Conservation (phyloP, 1,140 invertebrate genomes). For the Papilio xuthus region DNA sequence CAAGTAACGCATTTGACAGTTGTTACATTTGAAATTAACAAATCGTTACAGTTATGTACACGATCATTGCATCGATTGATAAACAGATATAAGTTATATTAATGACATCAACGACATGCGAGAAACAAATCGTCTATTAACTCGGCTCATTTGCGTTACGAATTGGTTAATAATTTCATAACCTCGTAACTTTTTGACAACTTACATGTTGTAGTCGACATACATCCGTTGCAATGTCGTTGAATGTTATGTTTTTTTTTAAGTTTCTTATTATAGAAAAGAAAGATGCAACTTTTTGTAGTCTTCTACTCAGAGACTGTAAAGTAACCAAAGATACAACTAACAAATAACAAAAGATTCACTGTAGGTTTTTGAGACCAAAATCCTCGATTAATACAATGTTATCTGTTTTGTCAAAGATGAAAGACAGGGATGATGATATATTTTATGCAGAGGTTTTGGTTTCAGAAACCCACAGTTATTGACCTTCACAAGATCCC, state of each 20-base stretch:
- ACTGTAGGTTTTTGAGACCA: too few species aligned
- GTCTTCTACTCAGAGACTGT: neutral
- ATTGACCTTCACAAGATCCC: neutral
- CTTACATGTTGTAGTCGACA: neutral
- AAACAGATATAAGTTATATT: constrained; percentile 1
- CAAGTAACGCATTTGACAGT: constrained; percentile 6
- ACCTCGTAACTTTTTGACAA: neutral
- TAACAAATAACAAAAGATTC: neutral
- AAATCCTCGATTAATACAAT: too few species aligned
- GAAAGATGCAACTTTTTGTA: too few species aligned
- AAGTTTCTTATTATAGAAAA: neutral
- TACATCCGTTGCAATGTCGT: neutral
- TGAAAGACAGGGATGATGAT: too few species aligned
- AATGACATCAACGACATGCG: constrained; percentile 4
- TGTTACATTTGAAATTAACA: neutral
- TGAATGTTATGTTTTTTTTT: too few species aligned
- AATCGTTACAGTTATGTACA: neutral
- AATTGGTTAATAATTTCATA: neutral
- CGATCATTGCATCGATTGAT: constrained; percentile 3
- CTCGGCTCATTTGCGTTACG: neutral
- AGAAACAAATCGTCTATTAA: neutral
- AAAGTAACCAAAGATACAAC: neutral
- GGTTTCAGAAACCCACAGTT: too few species aligned
- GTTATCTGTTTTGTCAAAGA: too few species aligned
- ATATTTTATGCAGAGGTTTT: too few species aligned